A percentile compares a stretch with the other conserved stretches of the same genome.
Conservation (phyloP, 2,888 invertebrate genomes). For the Nemotelus pantherinus region DNA sequence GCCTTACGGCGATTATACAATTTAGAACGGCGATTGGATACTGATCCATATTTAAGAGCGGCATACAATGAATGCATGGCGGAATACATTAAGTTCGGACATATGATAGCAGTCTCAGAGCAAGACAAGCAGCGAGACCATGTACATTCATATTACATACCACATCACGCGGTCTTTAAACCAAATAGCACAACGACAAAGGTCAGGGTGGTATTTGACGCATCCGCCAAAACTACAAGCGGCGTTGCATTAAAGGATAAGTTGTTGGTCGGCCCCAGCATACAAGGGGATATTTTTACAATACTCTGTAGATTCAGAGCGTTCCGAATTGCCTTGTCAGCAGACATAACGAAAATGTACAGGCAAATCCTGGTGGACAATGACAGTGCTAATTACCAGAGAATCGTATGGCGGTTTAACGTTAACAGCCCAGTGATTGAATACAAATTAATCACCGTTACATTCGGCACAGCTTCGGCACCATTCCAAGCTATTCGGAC, state of each 20-base stretch:
- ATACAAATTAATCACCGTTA: too few species aligned
- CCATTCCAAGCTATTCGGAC: too few species aligned
- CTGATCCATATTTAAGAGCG: background rate
- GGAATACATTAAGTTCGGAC: background rate
- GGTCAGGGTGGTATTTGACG: background rate
- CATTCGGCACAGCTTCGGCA: too few species aligned
- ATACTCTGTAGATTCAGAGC: background rate
- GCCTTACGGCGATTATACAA: background rate
- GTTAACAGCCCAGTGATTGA: too few species aligned
- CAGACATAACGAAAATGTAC: background rate
- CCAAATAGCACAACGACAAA: background rate
- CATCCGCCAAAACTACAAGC: background rate
- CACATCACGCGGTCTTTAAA: background rate
- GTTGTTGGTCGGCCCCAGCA: background rate
- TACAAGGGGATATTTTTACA: background rate
- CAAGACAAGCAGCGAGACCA: background rate
- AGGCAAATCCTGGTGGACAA: background rate
- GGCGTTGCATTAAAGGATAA: background rate
- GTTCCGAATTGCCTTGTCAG: background rate
- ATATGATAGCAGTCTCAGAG: background rate
- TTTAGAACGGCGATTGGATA: background rate
- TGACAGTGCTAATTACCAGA: background rate
- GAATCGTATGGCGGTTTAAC: background rate
- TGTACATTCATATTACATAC: background rate
- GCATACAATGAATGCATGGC: background rate